Evolutionary conservation across 2,797 vertebrate genomes (phyloP).

Genomic region (Eurystomus glaucurus): DNA sequence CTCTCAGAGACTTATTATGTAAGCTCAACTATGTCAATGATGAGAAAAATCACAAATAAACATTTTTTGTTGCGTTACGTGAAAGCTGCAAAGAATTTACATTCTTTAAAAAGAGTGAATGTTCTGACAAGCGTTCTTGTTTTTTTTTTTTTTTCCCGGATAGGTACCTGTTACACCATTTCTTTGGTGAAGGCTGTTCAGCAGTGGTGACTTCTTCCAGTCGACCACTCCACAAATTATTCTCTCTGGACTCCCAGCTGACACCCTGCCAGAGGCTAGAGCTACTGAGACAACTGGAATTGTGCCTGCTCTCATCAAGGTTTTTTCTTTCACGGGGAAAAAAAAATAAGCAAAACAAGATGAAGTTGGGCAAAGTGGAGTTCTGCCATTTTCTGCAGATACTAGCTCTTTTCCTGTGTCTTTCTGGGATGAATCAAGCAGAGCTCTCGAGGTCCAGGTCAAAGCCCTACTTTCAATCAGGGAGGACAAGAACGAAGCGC

Average conservation of each 20-base stretch:
- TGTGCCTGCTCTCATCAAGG: constrained; percentile 81
- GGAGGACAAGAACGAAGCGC: constrained; percentile 90
- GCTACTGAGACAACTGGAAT: constrained; percentile 84
- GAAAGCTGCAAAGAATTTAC: not conserved
- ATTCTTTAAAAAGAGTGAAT: not conserved
- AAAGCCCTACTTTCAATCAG: constrained; percentile 82
- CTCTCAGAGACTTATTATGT: not conserved
- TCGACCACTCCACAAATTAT: constrained; percentile 81
- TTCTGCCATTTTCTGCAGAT: constrained; percentile 87
- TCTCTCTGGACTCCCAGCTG: constrained; percentile 78
- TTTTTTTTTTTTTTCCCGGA: constrained; percentile 63
- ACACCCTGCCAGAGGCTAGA: constrained; percentile 77
- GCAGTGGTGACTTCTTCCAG: constrained; percentile 79
- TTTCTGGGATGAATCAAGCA: constrained; percentile 87
- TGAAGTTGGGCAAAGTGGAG: constrained; percentile 88
- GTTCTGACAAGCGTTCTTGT: constrained; percentile 84
- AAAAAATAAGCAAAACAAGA: constrained; percentile 68
- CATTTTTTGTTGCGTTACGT: not conserved
- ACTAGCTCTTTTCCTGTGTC: constrained; percentile 87
- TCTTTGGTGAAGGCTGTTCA: constrained; percentile 77
- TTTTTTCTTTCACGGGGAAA: constrained; percentile 74
- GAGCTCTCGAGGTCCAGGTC: constrained; percentile 84
- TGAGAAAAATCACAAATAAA: not conserved
- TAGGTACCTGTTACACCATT: constrained; percentile 86
- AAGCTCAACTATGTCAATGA: not conserved